phyloP scores from a whole-genome alignment of 2,888 invertebrate species.

The Patella pellucida region DNA sequence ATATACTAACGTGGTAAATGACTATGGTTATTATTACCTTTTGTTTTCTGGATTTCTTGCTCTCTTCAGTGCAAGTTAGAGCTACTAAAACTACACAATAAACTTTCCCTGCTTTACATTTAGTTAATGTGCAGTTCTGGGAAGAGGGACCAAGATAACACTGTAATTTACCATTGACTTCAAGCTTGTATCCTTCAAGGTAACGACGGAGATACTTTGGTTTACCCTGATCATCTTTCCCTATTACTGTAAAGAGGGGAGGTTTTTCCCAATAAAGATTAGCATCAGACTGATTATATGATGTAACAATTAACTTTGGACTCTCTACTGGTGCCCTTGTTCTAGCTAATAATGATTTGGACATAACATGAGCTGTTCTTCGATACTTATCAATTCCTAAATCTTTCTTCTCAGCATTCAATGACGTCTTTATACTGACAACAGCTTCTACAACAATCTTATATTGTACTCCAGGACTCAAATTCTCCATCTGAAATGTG shows the following conservation, averaged over 20 bases:
- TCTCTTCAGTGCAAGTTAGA: slow-evolving; percentile 67
- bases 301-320: slow-evolving; percentile 61
- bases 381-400: slow-evolving; percentile 61
- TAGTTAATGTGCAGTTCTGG: slow-evolving; percentile 69
- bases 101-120: slow-evolving; percentile 68
- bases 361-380: slow-evolving; percentile 67
- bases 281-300: slow-evolving; percentile 64
- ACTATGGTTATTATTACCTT: slow-evolving; percentile 38
- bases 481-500: slow-evolving; percentile 59
- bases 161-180: slow-evolving; percentile 69
- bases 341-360: slow-evolving; percentile 63
- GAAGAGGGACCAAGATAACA: slow-evolving; percentile 64
- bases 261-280: slow-evolving; percentile 71
- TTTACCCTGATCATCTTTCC: slow-evolving; percentile 48
- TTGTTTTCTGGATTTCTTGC: slow-evolving; percentile 60
- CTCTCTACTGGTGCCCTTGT: slow-evolving; percentile 69
- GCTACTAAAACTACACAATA: slow-evolving; percentile 69
- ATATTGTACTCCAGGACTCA: slow-evolving; percentile 67
- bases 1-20: too few relatives aligned
- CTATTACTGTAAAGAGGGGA: slow-evolving; percentile 61
- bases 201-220: slow-evolving; percentile 54
- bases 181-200: slow-evolving; percentile 68
- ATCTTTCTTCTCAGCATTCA: slow-evolving; percentile 57
- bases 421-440: slow-evolving; percentile 68
- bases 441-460: slow-evolving; percentile 69